Base-by-base conservation (phyloP, 1,140 invertebrate genomes). In the Reticulitermes speratus region DNA sequence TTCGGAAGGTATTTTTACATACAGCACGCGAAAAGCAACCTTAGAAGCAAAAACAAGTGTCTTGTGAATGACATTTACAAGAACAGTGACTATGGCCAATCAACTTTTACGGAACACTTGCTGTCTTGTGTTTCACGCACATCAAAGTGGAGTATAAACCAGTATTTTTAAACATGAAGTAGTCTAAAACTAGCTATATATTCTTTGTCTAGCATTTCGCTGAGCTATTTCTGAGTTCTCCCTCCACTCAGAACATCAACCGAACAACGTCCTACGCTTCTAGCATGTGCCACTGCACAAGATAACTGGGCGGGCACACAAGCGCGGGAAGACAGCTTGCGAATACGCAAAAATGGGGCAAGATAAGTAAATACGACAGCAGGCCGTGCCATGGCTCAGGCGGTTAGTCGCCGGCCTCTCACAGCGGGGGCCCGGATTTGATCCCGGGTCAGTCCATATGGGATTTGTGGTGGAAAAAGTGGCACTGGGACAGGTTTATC, bases 111-210 rank as follows among this genome's bases (percentile, higher is more conserved):
- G 25, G 65, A 75, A 30, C 65, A 75, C 25, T 75, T 30, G n/a
- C n/a, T 30, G 25, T 75, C 25, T 75, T 75, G n/a, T 75, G n/a
- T 75, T 75, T 75, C 65, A 30, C 7, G 65, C n/a, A 75, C n/a
- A 75, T 75, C 65, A 75, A 75, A 75, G 25, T 30, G 25, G 65
- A 75, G 25, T 75, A 30, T 75, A 30, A 65, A 23, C 30, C 25
- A 75, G 11, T 75, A 75, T 75, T 75, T 75, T 75, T 75, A 75
- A 75, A 75, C 65, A 30, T 75, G 65, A 75, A 75, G 65, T 75
- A 75, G 25, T 75, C 25, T 75, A 30, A 75, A 75, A 75, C 65
- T 75, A 75, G 65, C 65, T 75, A 30, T 75, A 75, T 25, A 75
- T n/a, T 75, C 65, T 75, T 75, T 75, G 65, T 75, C 65, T 75